Base-by-base conservation (phyloP, 2,888 invertebrate genomes). In the Strigamia maritima region DNA sequence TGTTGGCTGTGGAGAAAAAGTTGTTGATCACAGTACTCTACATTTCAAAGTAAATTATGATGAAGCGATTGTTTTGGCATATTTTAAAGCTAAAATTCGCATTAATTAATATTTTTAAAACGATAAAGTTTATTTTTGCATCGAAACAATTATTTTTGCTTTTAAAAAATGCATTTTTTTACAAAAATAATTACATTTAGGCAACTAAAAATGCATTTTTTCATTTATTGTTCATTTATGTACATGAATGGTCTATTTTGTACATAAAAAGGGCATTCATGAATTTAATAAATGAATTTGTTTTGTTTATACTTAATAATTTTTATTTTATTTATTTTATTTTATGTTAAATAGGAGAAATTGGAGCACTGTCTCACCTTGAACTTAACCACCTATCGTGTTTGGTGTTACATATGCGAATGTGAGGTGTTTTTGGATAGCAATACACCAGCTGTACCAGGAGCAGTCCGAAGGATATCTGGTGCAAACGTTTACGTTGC, bases 341-440 rank as follows among this genome's bases (percentile, higher is more conserved):
- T 75, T 12, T 22, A 10, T 7, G n/a, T 60, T 22, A 82, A 82
- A 10, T 83, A 92, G 90, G 89, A 89, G 81, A 89, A 89, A 83
- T 90, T 90, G 49, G 86, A 87, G 19, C 94, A 95, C 86, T 92
- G 92, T 83, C 89, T 94, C 83, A 92, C 95, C 86, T 91, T 96
- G 90, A 95, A 96, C 86, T 86, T 95, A 80, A 91, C 92, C 0
- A 94, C 93, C 0, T 90, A 92, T 84, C 88, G 95, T 82, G 90
- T 95, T 83, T 96, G 96, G 95, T 97, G 96, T 86, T 94, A 94
- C 84, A 86, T 90, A 81, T 97, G 96, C 88, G 92, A 94, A 84
- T 89, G 88, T 78, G 96, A 97, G 87, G 93, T 96, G 0, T 91
- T 91, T 84, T 87, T 88, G 81, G 87, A 87, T 74, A 84, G 84